These are phyloP conservation scores for Vireo altiloquus DNA, from an alignment of 2,113 vertebrate genomes.

Conservation along the genomic window DNA sequence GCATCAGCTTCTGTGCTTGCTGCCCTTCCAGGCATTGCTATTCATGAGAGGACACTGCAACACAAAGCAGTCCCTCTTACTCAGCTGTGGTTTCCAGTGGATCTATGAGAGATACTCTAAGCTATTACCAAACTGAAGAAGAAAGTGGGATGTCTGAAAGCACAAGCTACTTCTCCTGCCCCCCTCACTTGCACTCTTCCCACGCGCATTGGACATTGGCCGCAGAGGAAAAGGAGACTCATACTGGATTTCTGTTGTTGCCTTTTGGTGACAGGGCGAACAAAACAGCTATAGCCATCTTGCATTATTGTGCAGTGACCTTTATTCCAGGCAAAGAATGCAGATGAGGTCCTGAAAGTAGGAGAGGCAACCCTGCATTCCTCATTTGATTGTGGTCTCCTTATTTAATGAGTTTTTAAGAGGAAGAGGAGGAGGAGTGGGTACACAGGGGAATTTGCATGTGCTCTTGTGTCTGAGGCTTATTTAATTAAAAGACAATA, in stretches of 20 bases:
- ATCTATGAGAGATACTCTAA: background rate
- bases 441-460: conserved; percentile 34
- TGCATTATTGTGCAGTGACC: background rate
- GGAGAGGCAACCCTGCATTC: conserved; percentile 60
- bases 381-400: conserved; percentile 67
- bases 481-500: conserved; percentile 82
- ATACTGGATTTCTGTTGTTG: background rate
- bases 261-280: background rate
- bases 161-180: background rate
- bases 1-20: background rate
- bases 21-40: background rate
- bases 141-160: background rate
- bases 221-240: background rate
- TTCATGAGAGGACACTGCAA: background rate
- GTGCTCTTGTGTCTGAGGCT: conserved; percentile 52
- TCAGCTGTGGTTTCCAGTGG: background rate
- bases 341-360: background rate
- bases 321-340: conserved; percentile 7
- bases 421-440: conserved; percentile 40
- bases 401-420: conserved; percentile 72
- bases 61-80: background rate
- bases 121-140: background rate
- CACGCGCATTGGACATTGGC: background rate
- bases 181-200: background rate
- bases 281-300: background rate